phyloP scores from a whole-genome alignment of 2,888 invertebrate species.

The Agrilus biguttatus region DNA sequence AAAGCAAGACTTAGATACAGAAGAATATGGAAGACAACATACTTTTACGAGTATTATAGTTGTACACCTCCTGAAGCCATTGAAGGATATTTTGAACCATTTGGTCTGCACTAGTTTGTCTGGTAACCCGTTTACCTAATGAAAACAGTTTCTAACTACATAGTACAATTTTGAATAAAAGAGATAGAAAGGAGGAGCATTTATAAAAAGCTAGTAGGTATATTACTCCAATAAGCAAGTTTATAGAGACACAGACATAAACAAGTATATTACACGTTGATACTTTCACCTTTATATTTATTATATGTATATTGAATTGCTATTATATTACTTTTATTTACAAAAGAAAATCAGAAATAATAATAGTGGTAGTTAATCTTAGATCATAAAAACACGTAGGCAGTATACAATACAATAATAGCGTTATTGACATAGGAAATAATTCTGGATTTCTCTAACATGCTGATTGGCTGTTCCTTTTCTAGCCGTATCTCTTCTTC shows the following conservation, averaged over 20 bases:
- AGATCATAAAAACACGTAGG: no score
- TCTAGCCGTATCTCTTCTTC: no score
- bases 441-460: no score
- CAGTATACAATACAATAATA: no score
- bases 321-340: no score
- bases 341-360: no score
- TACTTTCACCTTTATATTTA: slow-evolving; percentile 1
- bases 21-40: slow-evolving; percentile 13
- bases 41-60: slow-evolving; percentile 42
- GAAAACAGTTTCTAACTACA: neutral
- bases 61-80: slow-evolving; percentile 60
- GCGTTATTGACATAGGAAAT: no score
- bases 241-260: neutral
- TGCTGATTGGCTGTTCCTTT: no score
- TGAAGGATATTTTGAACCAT: slow-evolving; percentile 62
- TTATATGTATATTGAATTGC: neutral
- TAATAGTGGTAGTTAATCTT: no score
- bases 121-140: slow-evolving; percentile 24
- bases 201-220: neutral
- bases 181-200: neutral
- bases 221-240: neutral
- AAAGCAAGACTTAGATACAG: no score
- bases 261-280: slow-evolving; percentile 3
- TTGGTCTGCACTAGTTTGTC: slow-evolving; percentile 47
- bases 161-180: slow-evolving; percentile 1